Conservation (phyloP, 1,140 invertebrate genomes). For the Lasioglossum baleicum region DNA sequence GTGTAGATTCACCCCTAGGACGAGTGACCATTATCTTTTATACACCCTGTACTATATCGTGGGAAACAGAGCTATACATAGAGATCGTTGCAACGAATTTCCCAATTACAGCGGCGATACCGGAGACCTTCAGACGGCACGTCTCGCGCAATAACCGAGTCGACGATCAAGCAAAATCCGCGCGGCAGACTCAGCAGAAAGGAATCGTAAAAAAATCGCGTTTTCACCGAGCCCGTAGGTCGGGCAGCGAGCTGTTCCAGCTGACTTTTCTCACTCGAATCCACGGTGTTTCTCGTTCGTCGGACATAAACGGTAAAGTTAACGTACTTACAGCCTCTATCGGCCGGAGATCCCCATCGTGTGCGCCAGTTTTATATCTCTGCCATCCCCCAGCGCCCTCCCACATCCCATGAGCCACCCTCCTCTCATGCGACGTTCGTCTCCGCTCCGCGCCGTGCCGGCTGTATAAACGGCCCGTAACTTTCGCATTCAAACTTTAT, state of each 20-base stretch:
- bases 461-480: conserved; percentile 37
- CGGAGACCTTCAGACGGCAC: not conserved
- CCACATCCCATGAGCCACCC: not conserved
- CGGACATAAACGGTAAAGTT: conserved; percentile 46
- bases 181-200: not conserved
- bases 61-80: too few relatives aligned
- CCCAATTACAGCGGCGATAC: not conserved
- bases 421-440: not conserved
- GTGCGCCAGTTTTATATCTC: conserved; percentile 33
- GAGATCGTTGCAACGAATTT: not conserved
- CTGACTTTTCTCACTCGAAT: conserved; percentile 37
- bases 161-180: conserved; percentile 12
- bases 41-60: too few relatives aligned
- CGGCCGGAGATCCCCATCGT: conserved; percentile 42
- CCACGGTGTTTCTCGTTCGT: conserved; percentile 36
- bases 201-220: conserved; percentile 15
- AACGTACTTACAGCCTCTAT: conserved; percentile 51
- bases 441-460: not conserved
- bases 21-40: too few relatives aligned
- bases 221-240: not conserved
- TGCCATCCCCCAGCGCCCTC: not conserved
- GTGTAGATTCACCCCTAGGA: too few relatives aligned
- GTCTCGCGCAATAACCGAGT: not conserved
- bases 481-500: conserved; percentile 62
- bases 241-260: conserved; percentile 15